A percentile compares a stretch with the other conserved stretches of the same genome.
phyloP scores from a whole-genome alignment of 2,113 vertebrate genomes.

The Antechinus stuartii region DNA sequence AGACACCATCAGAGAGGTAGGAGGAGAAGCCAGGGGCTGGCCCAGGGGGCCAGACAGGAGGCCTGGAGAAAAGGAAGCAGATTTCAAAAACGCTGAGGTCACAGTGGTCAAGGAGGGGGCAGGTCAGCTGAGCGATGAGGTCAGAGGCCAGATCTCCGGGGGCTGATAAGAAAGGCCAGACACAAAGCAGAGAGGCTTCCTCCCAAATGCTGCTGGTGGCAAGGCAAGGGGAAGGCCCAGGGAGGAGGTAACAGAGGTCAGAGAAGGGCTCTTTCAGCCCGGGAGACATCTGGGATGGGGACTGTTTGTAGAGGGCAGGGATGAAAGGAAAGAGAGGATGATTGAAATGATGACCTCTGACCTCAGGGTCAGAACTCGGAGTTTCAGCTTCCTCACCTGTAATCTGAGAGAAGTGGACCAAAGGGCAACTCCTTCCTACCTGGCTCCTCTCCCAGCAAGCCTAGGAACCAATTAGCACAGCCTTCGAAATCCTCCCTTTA shows the following conservation, averaged over 20 bases:
- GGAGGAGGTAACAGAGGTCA: too few species aligned
- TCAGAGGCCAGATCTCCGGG: background rate
- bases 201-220: background rate
- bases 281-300: background rate
- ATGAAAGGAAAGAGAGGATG: background rate
- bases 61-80: background rate
- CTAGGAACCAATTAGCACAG: background rate
- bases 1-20: background rate
- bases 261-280: background rate
- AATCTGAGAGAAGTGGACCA: background rate
- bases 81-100: background rate
- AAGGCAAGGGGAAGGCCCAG: background rate
- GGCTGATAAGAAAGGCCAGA: background rate
- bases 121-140: background rate
- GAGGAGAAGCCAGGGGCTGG: rapidly evolving
- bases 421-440: too few species aligned
- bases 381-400: background rate
- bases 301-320: background rate
- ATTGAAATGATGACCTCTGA: background rate
- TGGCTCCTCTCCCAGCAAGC: background rate
- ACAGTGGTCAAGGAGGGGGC: background rate
- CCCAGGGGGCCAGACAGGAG: rapidly evolving
- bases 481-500: background rate
- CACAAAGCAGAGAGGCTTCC: too few species aligned
- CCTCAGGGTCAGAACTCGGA: background rate